Base-by-base conservation (phyloP, 1,140 invertebrate genomes). In the Steinernema feltiae region DNA sequence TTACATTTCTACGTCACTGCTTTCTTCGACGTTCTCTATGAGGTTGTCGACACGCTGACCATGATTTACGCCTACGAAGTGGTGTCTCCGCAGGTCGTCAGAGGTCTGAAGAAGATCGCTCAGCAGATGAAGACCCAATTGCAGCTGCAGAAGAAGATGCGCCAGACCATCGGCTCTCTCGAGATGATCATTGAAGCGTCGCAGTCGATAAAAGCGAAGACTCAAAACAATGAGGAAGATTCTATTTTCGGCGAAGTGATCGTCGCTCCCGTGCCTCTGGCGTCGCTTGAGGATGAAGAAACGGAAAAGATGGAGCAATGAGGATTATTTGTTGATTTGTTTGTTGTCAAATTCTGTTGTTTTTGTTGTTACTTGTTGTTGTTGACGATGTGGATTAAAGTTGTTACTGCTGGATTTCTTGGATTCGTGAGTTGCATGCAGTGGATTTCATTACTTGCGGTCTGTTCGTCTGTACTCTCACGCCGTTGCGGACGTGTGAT, bases 121-220 rank as follows among this genome's bases (percentile, higher is more conserved):
- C 21, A 76, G n/a, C 30, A 24, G 46, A 24, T 76, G 15, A 29
- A 32, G 2, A 3, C 21, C 7, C 71, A 76, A 30, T 2, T 76
- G 74, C 17, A 30, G n/a, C 71, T 75, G 12, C 74, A 76, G 72
- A 76, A 76, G 63, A 31, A 72, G 48, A 69, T 74, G 27, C 24
- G 53, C 3, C 1, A 77, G 30, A 27, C 74, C 29, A 76, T 76
- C 72, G 74, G 74, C 12, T 63, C 30, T 24, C 72, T 76, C 2
- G 74, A 76, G 41, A 77, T 76, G 74, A 77, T 76, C 72, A 32
- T 76, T 31, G 70, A 63, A 21, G 53, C 53, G 7, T 15, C 53
- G 53, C 53, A 63, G 24, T 12, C 24, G 17, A 29, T 71, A 7
- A 71, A 71, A 71, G 31, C 31, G 41, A 35, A 71, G 41, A 7